Evolutionary conservation across 2,113 vertebrate species (phyloP).

Genomic region (Morone chrysops): DNA sequence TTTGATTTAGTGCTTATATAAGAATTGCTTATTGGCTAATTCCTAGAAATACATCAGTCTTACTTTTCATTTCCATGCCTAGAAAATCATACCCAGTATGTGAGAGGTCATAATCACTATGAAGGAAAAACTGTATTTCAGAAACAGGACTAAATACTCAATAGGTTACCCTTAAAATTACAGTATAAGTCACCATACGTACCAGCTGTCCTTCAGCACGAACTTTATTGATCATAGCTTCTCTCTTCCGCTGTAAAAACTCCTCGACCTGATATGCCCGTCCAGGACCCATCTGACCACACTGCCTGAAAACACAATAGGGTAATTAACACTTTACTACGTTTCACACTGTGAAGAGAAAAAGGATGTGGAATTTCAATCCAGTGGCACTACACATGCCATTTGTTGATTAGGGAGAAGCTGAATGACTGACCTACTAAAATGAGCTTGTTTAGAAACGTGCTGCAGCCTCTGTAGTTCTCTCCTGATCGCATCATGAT

Average conservation of each 20-base stretch:
- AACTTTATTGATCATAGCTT: slow-evolving; percentile 97
- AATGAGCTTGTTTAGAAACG: slow-evolving; percentile 85
- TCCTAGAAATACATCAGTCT: not conserved
- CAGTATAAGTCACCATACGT: slow-evolving; percentile 66
- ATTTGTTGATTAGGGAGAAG: not conserved
- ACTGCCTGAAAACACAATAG: slow-evolving; percentile 82
- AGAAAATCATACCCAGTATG: slow-evolving; percentile 1
- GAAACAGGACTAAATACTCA: not conserved
- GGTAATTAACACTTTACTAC: not conserved
- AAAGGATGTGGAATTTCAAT: not conserved
- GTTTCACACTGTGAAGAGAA: not conserved
- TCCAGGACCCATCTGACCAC: slow-evolving; percentile 84
- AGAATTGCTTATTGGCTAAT: too few relatives aligned
- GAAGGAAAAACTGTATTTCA: not conserved
- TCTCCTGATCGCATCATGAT: slow-evolving; percentile 85
- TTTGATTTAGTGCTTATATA: not conserved
- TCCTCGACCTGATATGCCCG: slow-evolving; percentile 93
- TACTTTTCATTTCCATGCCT: slow-evolving; percentile 4
- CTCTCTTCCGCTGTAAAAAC: slow-evolving; percentile 93
- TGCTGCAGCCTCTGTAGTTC: slow-evolving; percentile 90
- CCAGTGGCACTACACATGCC: not conserved
- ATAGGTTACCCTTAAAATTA: not conserved
- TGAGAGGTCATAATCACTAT: not conserved
- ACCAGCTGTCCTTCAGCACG: slow-evolving; percentile 97
- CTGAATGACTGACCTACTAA: slow-evolving; percentile 76